Evolutionary conservation across 2,888 invertebrate species (phyloP).

Genomic region (Andrena haemorrhoa): DNA sequence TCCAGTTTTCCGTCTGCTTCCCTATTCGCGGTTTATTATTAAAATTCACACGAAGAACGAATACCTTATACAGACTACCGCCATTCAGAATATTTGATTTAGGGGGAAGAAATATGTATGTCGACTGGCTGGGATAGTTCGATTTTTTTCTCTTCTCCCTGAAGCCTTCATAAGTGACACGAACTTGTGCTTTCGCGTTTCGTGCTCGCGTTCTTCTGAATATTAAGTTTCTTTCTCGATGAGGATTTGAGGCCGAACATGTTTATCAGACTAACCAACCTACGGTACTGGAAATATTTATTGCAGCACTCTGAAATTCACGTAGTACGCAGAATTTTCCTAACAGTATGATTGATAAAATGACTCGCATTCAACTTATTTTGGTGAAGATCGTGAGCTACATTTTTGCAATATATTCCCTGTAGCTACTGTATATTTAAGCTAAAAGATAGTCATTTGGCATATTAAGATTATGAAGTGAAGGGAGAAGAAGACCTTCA

Average conservation of each 20-base stretch:
- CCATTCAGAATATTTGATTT: neutral
- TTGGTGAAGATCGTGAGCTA: no score
- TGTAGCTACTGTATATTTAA: no score
- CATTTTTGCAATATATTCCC: no score
- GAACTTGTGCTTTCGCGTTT: neutral
- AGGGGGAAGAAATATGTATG: neutral
- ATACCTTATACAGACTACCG: neutral
- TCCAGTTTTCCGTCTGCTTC: neutral
- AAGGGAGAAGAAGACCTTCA: no score
- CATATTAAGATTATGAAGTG: no score
- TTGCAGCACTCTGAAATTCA: no score
- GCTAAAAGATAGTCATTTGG: no score
- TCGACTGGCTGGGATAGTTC: neutral
- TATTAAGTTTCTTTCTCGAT: neutral
- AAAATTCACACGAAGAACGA: neutral
- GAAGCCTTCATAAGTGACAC: neutral
- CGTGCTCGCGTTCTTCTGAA: neutral
- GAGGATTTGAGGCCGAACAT: neutral
- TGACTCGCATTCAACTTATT: no score
- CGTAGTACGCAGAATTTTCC: no score
- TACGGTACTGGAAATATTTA: no score
- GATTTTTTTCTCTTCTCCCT: neutral
- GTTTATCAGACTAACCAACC: neutral
- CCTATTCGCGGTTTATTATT: neutral
- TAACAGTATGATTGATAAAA: no score